Evolutionary conservation across 2,113 vertebrate genomes (phyloP), one percentile per base, ranked within the genome.

Genomic region (Urocynchramus pylzowi): DNA sequence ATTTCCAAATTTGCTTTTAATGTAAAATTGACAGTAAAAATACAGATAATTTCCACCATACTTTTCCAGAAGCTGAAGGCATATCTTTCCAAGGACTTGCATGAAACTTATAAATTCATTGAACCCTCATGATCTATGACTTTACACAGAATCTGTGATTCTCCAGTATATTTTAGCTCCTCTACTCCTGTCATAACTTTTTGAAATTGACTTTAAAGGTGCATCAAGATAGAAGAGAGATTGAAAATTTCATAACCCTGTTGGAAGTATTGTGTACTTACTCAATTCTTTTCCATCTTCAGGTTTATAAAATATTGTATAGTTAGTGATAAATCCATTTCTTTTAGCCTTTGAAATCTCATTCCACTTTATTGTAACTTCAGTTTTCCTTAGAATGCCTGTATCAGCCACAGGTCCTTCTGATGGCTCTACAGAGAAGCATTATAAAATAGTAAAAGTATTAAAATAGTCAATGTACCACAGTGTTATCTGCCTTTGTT

Each of bases 281-380:
- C 98, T 97, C 49, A 98, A 65, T 60, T 93, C 90, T 78, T 91
- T 42, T 77, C 97, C 98, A 81, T 80, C 70, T 69, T 97, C 86
- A 28, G 95, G 44, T 86, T 95, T 89, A 89, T 98, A 98, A 95
- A 98, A 97, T 95, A 98, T 59, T 52, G 98, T 98, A 37, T 98
- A 98, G 90, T 95, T 98, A 41, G n/a, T 92, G 79, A 98, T 98
- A 85, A 98, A 96, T 42, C 98, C 98, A 64, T 97, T 97, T 84
- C 96, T 97, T 57, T 89, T 22, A 14, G 33, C 61, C 84, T 97
- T 97, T 65, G 97, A 77, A 81, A 98, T 96, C 78, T 97, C 96
- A 20, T 97, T 64, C 98, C 98, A 98, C 21, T 69, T 84, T 73
- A 98, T 35, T 7, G 47, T 97, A 76, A 94, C 97, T 59, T 97